Evolutionary conservation across 2,797 vertebrate species (phyloP).

Genomic region (Coranthus polyacanthus): DNA sequence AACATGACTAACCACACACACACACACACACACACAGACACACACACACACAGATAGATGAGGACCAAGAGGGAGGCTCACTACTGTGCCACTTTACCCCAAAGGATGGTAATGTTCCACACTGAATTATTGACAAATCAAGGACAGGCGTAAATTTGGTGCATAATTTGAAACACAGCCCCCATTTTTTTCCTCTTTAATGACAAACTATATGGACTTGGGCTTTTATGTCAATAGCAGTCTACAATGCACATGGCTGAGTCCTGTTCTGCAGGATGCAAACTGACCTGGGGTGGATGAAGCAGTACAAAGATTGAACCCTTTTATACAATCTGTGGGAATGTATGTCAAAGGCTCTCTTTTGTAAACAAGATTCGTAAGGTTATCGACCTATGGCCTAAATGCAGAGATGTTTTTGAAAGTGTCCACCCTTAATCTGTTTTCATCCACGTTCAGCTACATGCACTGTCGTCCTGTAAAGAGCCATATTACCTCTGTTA

Average conservation of each 20-base stretch:
- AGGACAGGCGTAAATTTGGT: slow-evolving; percentile 32
- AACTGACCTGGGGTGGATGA: slow-evolving; percentile 27
- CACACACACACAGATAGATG: slow-evolving; percentile 28
- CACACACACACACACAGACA: slow-evolving; percentile 25
- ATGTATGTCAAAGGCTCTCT: not conserved
- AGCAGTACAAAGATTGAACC: slow-evolving; percentile 1
- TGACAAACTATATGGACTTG: not conserved
- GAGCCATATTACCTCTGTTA: slow-evolving; percentile 49
- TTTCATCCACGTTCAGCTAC: slow-evolving; percentile 43
- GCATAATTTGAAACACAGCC: slow-evolving; percentile 41
- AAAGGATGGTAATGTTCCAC: slow-evolving; percentile 59
- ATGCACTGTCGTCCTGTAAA: slow-evolving; percentile 15
- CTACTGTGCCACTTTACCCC: slow-evolving; percentile 54
- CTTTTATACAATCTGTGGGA: not conserved
- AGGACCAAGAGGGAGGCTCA: slow-evolving; percentile 46
- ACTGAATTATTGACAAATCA: slow-evolving; percentile 17
- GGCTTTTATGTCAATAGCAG: slow-evolving; percentile 3
- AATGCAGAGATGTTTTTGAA: slow-evolving; percentile 16
- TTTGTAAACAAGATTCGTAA: not conserved
- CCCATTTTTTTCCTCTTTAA: slow-evolving; percentile 11
- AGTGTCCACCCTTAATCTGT: slow-evolving; percentile 34
- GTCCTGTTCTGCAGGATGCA: slow-evolving; percentile 44
- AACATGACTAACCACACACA: slow-evolving; percentile 28
- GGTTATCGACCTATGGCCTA: not conserved
- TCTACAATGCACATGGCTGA: slow-evolving; percentile 22